A percentile compares a stretch with the other conserved stretches of the same genome.
Evolutionary conservation across 2,797 vertebrate species (phyloP).

Genomic region (Hypotaenidia philippensis): DNA sequence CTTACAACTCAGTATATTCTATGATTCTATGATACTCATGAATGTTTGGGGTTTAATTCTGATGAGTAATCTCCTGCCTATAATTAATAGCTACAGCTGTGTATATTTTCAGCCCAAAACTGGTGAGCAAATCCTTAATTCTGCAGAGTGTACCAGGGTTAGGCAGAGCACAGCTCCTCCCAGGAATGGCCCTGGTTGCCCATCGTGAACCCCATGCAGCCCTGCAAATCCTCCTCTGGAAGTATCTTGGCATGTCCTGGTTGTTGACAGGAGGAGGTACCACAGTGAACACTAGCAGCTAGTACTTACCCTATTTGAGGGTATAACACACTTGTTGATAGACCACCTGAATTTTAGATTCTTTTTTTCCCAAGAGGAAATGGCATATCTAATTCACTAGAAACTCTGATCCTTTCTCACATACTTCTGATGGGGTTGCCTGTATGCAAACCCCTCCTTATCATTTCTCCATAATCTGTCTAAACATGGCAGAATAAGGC

Average conservation of each 20-base stretch:
- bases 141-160: rapidly evolving
- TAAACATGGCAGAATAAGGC: constrained; percentile 52
- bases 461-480: constrained; percentile 5
- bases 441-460: constrained; percentile 33
- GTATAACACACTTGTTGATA: neutral
- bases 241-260: neutral
- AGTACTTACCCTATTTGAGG: neutral
- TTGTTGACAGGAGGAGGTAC: neutral
- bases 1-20: too few species aligned
- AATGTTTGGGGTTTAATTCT: neutral
- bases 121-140: neutral
- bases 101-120: neutral
- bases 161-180: neutral
- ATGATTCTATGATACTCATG: neutral
- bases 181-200: neutral
- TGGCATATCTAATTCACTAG: neutral
- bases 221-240: neutral
- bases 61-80: neutral
- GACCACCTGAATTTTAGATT: neutral
- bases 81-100: neutral
- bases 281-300: neutral
- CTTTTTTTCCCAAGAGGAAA: neutral
- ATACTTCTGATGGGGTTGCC: neutral
- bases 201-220: rapidly evolving
- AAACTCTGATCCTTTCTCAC: neutral